Evolutionary conservation across 2,113 vertebrate species (phyloP), one percentile per base, ranked within the genome.

Genomic region (Podilymbus podiceps): DNA sequence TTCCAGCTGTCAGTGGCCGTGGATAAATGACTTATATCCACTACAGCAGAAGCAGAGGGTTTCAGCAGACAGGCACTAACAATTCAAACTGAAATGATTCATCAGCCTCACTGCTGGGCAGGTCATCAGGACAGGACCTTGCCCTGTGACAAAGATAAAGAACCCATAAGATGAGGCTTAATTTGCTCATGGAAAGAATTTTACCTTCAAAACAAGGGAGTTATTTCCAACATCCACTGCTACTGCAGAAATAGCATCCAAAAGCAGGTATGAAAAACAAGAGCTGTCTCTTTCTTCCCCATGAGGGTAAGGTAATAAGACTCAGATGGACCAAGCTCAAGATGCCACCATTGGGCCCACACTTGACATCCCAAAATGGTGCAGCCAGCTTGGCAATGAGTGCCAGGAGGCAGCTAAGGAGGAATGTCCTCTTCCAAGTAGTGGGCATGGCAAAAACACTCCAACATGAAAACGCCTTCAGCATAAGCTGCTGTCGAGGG

Each of bases 361-460:
- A 8, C 35, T 5, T 22, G 14, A 20, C 44, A n/a, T 10, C n/a
- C 69, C 55, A 19, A 58, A 49, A 10, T 86, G 40, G 24, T 0
- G 6, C 19, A 53, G 25, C 15, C 6, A 1, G 44, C 44, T 64
- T 3, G 2, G 42, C 15, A 2, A 44, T 0, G 2, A 17, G 28
- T 3, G 12, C 49, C 53, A 58, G 60, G 53, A 52, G 44, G 5
- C 66, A 17, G 4, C 40, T 74, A 10, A 7, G 23, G 24, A 87
- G 71, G 53, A 84, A 44, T 1, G 12, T 27, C 63, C 35, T 44
- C 15, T 83, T 47, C 56, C 47, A 50, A 58, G 52, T 4, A 46
- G 38, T 66, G 71, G 30, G 66, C 44, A 55, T 17, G 14, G 24
- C 40, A 68, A 38, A 60, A 78, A 8, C n/a, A 30, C 74, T 93